Evolutionary conservation across 2,797 vertebrate species (phyloP), one percentile per base, ranked within the genome.

Genomic region (Paguma larvata): DNA sequence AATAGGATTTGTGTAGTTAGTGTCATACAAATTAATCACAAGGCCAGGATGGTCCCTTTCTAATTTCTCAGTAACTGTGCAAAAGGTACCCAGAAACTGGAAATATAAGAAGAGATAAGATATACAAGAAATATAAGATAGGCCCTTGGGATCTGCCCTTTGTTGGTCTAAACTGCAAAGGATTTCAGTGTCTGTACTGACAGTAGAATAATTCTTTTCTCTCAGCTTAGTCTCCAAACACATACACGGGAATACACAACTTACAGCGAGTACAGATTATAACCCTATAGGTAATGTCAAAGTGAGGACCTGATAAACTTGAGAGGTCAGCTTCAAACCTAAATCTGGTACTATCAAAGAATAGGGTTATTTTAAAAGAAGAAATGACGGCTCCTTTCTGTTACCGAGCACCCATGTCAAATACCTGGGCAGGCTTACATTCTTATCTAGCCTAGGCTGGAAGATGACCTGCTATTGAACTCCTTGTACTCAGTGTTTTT

Each of bases 381-480:
- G 19, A 86, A 85, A 59, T 53, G 53, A 51, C 11, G 18, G 8
- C 9, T 97, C 34, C 30, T 62, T 75, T 93, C 34, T 86, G 1
- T 68, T 75, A 86, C 89, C 30, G 48, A 94, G 38, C 9, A 59
- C 75, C 38, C 82, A 91, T 72, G 46, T 68, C 12, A 1, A 92
- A n/a, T 44, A 89, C 25, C 12, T n/a, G 14, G 46, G 8, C 44
- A 53, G n/a, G 48, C 30, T 87, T 38, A 38, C 53, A 38, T 87
- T 95, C 77, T 68, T 95, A 83, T 62, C 95, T 90, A 84, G 51
- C n/a, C 85, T 63, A 94, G 67, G 30, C 67, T 56, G 85, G 72
- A 97, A 94, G 44, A 46, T 97, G 96, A 89, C 92, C 97, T 93
- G 44, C 38, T 93, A 84, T 38, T 97, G 93, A 97, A 98, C 92